Percentiles rank a stretch among this genome's conserved stretches.
phyloP scores from a whole-genome alignment of 2,113 vertebrate species.

The Capricornis sumatraensis region DNA sequence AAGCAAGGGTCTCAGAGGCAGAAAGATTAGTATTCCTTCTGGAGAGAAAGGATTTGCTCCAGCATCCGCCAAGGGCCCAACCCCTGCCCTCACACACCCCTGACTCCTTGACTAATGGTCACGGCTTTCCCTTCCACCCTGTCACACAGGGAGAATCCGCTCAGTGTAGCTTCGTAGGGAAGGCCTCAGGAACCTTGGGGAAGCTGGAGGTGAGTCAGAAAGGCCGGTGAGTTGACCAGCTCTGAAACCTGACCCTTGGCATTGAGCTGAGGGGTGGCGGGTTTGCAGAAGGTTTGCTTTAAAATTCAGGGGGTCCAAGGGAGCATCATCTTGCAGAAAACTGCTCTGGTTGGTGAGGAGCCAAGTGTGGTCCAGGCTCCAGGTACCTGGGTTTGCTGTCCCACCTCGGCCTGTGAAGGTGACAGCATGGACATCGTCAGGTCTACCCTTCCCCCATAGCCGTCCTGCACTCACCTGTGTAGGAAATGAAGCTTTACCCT shows the following conservation, averaged over 20 bases:
- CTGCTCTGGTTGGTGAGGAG: background rate
- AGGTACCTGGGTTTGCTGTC: background rate
- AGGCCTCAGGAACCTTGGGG: background rate
- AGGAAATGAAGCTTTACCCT: background rate
- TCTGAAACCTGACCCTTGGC: background rate
- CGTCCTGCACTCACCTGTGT: background rate
- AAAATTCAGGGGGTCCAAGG: background rate
- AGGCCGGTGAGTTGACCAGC: background rate
- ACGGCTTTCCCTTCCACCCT: background rate
- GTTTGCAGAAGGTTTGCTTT: background rate
- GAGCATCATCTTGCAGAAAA: constrained; percentile 1
- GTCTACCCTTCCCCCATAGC: background rate
- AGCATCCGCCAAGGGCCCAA: background rate
- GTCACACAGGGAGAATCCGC: background rate
- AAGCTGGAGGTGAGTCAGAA: background rate
- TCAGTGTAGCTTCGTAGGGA: background rate
- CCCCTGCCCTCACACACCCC: background rate
- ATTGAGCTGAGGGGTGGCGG: background rate
- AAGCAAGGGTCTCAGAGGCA: background rate
- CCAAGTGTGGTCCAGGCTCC: background rate
- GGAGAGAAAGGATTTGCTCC: background rate
- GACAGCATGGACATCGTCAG: too few relatives aligned
- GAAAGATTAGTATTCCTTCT: background rate
- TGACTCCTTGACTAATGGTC: background rate
- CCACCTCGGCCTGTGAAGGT: background rate